Base-by-base conservation (phyloP, 2,888 invertebrate genomes). In the Philopedon plagiatum region DNA sequence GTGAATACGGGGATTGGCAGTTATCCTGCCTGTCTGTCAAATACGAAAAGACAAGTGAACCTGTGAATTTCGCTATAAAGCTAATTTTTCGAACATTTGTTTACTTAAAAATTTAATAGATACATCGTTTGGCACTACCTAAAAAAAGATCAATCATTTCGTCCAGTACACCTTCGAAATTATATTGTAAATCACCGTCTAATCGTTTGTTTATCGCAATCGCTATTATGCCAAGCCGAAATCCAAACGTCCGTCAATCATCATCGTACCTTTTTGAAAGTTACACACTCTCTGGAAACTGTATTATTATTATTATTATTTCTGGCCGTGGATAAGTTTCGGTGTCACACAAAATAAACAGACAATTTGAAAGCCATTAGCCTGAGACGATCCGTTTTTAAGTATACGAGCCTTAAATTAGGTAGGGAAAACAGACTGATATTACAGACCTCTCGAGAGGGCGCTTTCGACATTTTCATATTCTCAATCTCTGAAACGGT, bases 361-460 rank as follows among this genome's bases (percentile, higher is more conserved):
- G 68, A 64, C 51, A 68, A 73, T 73, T 60, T 60, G 34, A 73
- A 73, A 73, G 41, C 56, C 73, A 73, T 73, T 73, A 72, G 58
- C 67, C 66, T 18, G 34, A 5, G 57, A n/a, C 21, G 63, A 69
- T 56, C 15, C 51, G 57, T 60, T 66, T 60, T 66, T 54, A 54
- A 54, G 51, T 54, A n/a, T n/a, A n/a, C n/a, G n/a, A n/a, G n/a
- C n/a, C n/a, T n/a, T n/a, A n/a, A n/a, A n/a, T n/a, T n/a, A n/a
- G n/a, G n/a, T n/a, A n/a, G n/a, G n/a, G n/a, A n/a, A n/a, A n/a
- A n/a, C n/a, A n/a, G n/a, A n/a, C n/a, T n/a, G n/a, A n/a, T n/a
- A n/a, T n/a, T n/a, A n/a, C n/a, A n/a, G n/a, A n/a, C n/a, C n/a
- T n/a, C n/a, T n/a, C n/a, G n/a, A n/a, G n/a, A n/a, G n/a, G n/a